Conservation (phyloP, 2,797 vertebrate species). For the Poecilia gillii region DNA sequence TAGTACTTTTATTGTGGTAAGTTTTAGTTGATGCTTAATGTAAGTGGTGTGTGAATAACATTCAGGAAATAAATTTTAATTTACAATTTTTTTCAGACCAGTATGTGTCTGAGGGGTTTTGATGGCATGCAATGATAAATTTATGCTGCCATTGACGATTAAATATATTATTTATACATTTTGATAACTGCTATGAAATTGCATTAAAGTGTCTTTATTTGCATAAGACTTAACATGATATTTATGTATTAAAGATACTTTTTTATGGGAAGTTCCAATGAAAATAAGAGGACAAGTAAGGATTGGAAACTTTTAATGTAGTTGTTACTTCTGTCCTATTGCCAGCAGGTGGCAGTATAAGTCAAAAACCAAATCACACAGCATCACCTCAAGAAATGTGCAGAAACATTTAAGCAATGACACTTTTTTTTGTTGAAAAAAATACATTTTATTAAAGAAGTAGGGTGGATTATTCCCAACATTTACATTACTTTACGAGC, state of each 20-base stretch:
- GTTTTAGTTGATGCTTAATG: not conserved
- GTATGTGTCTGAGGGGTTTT: not conserved
- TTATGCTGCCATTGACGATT: not conserved
- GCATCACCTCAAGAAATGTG: not conserved
- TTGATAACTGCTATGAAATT: too few relatives aligned
- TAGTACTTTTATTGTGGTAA: too few relatives aligned
- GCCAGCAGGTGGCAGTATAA: constrained; percentile 31
- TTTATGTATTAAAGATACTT: not conserved
- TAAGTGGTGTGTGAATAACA: not conserved
- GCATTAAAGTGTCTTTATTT: not conserved
- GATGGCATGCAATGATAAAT: not conserved
- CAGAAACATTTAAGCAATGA: not conserved
- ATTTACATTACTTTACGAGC: constrained; percentile 72
- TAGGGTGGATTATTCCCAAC: constrained; percentile 62
- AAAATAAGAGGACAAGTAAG: not conserved
- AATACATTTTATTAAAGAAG: constrained; percentile 76
- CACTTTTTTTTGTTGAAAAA: constrained; percentile 3
- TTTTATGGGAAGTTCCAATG: not conserved
- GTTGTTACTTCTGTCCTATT: not conserved
- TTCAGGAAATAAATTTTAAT: too few relatives aligned
- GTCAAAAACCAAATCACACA: constrained; percentile 2
- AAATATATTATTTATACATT: too few relatives aligned
- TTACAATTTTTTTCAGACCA: not conserved
- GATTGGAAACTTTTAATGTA: not conserved
- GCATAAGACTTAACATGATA: not conserved